These are phyloP conservation scores for Pogonognathellus flavescens DNA, from an alignment of 1,140 invertebrate genomes.

Conservation along the genomic window DNA sequence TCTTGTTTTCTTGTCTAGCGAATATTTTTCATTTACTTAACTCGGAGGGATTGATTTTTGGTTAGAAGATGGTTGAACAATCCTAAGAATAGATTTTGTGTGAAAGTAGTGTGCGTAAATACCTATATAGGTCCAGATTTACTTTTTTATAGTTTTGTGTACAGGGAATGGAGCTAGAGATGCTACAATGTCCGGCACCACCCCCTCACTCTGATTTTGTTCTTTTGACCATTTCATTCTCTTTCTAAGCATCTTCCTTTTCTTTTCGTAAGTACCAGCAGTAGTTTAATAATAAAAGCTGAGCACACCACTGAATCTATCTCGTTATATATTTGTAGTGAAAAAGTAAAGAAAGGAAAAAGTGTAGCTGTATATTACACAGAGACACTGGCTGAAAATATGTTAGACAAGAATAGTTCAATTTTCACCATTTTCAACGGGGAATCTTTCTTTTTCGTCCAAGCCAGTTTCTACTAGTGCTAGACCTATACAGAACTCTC, in stretches of 20 bases:
- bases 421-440: constrained; percentile 5
- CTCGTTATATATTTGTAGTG: background rate
- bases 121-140: no score
- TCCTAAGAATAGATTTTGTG: no score
- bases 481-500: no score
- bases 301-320: background rate
- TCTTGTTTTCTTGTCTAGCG: no score
- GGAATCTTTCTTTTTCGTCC: background rate
- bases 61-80: no score
- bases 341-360: background rate
- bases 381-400: constrained; percentile 2
- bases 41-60: no score
- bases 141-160: no score
- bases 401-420: constrained; percentile 13
- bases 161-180: no score
- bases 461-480: no score
- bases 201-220: constrained; percentile 33
- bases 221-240: constrained; percentile 13
- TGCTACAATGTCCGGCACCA: background rate
- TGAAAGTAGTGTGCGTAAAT: no score
- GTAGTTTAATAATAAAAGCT: constrained; percentile 15
- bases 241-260: constrained; percentile 22
- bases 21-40: no score
- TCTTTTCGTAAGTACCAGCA: constrained; percentile 6
- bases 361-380: background rate